phyloP scores from a whole-genome alignment of 2,888 invertebrate genomes.

The Pheosia gnoma region DNA sequence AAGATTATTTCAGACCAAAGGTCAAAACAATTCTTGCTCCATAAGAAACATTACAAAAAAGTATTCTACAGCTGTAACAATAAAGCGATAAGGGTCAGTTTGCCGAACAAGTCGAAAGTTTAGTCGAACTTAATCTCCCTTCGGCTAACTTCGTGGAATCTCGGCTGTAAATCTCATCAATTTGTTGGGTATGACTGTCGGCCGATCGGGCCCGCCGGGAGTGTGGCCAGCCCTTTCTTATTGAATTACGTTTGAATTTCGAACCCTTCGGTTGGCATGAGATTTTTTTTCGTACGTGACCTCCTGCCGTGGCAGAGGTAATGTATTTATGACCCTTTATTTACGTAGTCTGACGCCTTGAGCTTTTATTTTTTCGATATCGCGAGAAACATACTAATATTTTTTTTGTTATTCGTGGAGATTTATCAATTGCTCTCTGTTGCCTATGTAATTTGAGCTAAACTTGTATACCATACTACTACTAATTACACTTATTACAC shows the following conservation, averaged over 20 bases:
- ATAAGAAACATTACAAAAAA: neutral
- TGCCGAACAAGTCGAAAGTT: constrained; percentile 65
- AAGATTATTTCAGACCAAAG: constrained; percentile 8
- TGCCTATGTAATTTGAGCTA: no score
- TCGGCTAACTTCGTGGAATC: constrained; percentile 72
- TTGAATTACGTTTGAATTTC: constrained; percentile 65
- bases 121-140: constrained; percentile 74
- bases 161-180: constrained; percentile 76
- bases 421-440: no score
- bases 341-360: constrained; percentile 41
- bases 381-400: constrained; percentile 20
- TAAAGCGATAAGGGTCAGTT: constrained; percentile 58
- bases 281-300: constrained; percentile 49
- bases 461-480: no score
- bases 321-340: constrained; percentile 55
- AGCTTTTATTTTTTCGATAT: constrained; percentile 24
- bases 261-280: constrained; percentile 42
- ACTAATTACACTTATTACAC: no score
- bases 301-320: constrained; percentile 38
- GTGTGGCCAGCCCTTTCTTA: constrained; percentile 62
- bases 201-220: constrained; percentile 50
- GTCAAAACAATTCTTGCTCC: neutral
- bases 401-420: constrained; percentile 9
- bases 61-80: constrained; percentile 25
- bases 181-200: constrained; percentile 65